Evolutionary conservation across 2,888 invertebrate species (phyloP).

Genomic region (Tiliacea citrago): DNA sequence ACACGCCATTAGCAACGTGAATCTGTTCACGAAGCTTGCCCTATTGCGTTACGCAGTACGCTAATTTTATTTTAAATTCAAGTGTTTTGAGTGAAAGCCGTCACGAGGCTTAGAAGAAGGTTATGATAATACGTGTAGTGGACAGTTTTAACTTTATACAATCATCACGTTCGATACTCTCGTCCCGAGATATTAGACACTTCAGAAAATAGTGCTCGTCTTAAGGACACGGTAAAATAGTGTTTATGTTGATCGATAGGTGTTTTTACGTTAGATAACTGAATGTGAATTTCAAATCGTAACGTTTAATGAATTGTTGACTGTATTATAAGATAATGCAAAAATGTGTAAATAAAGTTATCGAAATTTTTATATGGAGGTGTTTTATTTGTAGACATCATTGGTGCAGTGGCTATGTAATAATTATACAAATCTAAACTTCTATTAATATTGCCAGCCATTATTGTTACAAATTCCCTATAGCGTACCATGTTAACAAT

Average conservation of each 20-base stretch:
- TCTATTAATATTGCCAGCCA: neutral
- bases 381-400: slow-evolving; percentile 62
- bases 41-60: neutral
- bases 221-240: slow-evolving; percentile 78
- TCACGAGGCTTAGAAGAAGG: neutral
- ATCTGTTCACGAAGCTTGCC: neutral
- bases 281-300: slow-evolving; percentile 88
- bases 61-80: neutral
- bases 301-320: slow-evolving; percentile 88
- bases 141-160: slow-evolving; percentile 47
- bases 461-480: neutral
- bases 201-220: slow-evolving; percentile 69
- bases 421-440: neutral
- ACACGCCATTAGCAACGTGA: neutral
- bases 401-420: neutral
- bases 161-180: slow-evolving; percentile 70
- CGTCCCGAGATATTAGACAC: slow-evolving; percentile 76
- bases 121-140: slow-evolving; percentile 51
- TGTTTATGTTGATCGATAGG: slow-evolving; percentile 82
- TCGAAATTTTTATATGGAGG: slow-evolving; percentile 80
- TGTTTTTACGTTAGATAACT: slow-evolving; percentile 89
- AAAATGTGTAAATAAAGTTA: slow-evolving; percentile 90
- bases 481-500: neutral
- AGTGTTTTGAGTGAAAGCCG: slow-evolving; percentile 6
- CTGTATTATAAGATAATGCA: slow-evolving; percentile 90